A percentile compares a stretch with the other conserved stretches of the same genome.
Conservation (phyloP, 2,888 invertebrate genomes). For the Epiblema foenella region DNA sequence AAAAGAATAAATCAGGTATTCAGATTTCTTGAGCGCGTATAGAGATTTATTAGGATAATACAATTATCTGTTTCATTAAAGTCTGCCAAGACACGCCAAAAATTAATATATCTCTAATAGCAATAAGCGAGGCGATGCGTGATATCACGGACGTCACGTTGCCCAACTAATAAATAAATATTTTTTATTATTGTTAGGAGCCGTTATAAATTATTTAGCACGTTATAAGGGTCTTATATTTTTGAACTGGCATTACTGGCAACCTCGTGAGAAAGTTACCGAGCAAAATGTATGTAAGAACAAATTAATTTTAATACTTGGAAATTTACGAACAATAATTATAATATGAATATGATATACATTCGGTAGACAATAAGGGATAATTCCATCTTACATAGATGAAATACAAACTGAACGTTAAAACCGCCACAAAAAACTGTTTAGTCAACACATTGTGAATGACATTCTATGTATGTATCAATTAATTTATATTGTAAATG, state of each 20-base stretch:
- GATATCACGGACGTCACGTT: constrained; percentile 27
- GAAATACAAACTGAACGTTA: too few species aligned
- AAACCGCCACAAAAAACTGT: too few species aligned
- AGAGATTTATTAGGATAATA: not conserved
- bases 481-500: too few species aligned
- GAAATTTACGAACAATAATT: constrained; percentile 6
- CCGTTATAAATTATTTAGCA: constrained; percentile 44
- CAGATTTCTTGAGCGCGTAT: too few species aligned
- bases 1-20: too few species aligned
- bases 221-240: constrained; percentile 46
- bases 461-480: too few species aligned
- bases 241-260: constrained; percentile 43
- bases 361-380: too few species aligned
- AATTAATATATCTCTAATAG: constrained; percentile 32
- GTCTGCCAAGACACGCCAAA: not conserved
- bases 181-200: constrained; percentile 36
- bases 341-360: too few species aligned
- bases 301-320: constrained; percentile 32
- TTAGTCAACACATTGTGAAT: too few species aligned
- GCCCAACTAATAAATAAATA: constrained; percentile 38
- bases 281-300: constrained; percentile 38
- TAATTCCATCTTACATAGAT: too few species aligned
- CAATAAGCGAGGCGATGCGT: constrained; percentile 35
- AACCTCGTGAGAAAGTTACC: constrained; percentile 38
- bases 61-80: constrained; percentile 7